Evolutionary conservation across 2,888 invertebrate genomes (phyloP).

Genomic region (Acanthosoma haemorrhoidale): DNA sequence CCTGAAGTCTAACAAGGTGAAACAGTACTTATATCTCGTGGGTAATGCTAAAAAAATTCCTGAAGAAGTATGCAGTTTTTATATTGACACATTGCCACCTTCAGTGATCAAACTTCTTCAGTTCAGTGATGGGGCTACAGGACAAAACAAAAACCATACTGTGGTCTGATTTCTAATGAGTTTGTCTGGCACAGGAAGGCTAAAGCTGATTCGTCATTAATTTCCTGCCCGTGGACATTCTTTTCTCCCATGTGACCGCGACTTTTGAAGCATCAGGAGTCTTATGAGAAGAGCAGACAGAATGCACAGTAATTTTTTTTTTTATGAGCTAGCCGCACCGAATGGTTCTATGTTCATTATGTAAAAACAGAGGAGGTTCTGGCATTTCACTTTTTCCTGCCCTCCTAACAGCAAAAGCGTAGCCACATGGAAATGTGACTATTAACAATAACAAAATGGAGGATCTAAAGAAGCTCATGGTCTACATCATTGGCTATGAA

Average conservation of each 20-base stretch:
- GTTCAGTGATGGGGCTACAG: constrained; percentile 36
- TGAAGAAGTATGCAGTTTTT: constrained; percentile 33
- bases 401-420: too few relatives aligned
- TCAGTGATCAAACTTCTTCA: constrained; percentile 32
- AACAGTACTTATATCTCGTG: constrained; percentile 39
- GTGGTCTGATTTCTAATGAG: too few relatives aligned
- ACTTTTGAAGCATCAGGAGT: neutral
- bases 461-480: too few relatives aligned
- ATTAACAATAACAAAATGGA: too few relatives aligned
- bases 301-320: neutral
- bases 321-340: too few relatives aligned
- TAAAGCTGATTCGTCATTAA: too few relatives aligned
- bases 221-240: neutral
- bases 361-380: too few relatives aligned
- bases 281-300: neutral
- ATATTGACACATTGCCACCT: constrained; percentile 29
- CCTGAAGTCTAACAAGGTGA: constrained; percentile 36
- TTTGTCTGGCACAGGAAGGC: too few relatives aligned
- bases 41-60: constrained; percentile 35
- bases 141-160: constrained; percentile 40
- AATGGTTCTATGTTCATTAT: too few relatives aligned
- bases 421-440: too few relatives aligned
- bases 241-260: neutral
- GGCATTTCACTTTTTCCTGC: too few relatives aligned
- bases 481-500: too few relatives aligned